Evolutionary conservation across 2,797 vertebrate genomes (phyloP).

Genomic region (Petrocephalus sullivani): DNA sequence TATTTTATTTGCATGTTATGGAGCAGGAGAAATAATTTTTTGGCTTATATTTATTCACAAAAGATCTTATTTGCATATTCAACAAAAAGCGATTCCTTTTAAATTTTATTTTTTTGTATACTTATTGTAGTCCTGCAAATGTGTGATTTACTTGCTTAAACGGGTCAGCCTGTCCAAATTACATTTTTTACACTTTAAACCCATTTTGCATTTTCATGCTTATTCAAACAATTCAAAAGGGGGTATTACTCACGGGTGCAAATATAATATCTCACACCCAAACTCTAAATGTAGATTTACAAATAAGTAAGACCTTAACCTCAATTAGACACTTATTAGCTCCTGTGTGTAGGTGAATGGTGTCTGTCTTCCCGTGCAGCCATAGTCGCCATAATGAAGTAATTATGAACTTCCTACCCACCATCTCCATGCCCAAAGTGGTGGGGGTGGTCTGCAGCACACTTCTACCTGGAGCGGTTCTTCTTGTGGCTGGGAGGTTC

Average conservation of each 20-base stretch:
- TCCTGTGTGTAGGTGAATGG: conserved; percentile 22
- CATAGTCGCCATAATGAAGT: conserved; percentile 9
- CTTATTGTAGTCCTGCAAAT: not conserved
- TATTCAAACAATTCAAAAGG: conserved; percentile 7
- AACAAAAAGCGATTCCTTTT: not conserved
- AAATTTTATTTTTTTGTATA: not conserved
- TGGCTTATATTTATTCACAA: not conserved
- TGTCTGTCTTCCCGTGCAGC: conserved; percentile 26
- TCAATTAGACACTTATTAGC: conserved; percentile 9
- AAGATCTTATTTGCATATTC: not conserved
- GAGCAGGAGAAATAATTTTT: not conserved
- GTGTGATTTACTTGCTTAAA: conserved; percentile 9
- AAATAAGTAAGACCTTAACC: conserved; percentile 8
- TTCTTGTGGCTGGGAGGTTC: not conserved
- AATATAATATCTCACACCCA: not conserved
- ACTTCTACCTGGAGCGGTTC: not conserved
- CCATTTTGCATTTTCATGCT: conserved; percentile 13
- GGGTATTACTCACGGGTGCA: conserved; percentile 1
- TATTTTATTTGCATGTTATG: not conserved
- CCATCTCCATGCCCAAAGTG: not conserved
- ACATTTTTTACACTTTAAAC: conserved; percentile 13
- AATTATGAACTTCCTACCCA: not conserved
- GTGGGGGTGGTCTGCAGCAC: not conserved
- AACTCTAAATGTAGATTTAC: conserved; percentile 13
- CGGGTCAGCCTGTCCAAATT: not conserved